Conservation (phyloP, 2,888 invertebrate genomes). For the Tenthredo mesomela region DNA sequence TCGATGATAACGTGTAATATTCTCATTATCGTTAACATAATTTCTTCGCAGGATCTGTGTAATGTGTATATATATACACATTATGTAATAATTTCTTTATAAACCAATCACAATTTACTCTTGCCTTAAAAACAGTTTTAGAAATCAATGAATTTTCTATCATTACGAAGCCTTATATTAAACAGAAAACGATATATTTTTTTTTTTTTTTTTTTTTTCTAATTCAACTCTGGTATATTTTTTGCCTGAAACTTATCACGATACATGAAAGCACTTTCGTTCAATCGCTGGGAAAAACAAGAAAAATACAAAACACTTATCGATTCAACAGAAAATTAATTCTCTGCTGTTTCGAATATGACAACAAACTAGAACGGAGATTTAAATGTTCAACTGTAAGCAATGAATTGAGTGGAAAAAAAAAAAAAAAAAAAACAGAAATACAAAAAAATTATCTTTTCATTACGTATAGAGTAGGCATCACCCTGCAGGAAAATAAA, state of each 20-base stretch:
- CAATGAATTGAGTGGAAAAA: not conserved
- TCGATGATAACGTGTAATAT: constrained; percentile 38
- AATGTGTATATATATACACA: not conserved
- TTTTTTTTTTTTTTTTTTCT: too few relatives aligned
- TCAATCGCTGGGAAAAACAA: not conserved
- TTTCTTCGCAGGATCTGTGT: constrained; percentile 20
- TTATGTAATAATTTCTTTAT: not conserved
- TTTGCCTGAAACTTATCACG: constrained; percentile 30
- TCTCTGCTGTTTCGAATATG: not conserved
- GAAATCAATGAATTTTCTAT: not conserved
- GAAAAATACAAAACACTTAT: not conserved
- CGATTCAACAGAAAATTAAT: not conserved
- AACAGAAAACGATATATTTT: not conserved
- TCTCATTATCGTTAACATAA: not conserved
- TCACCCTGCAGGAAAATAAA: constrained; percentile 18
- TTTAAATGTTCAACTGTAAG: not conserved
- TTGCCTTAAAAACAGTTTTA: constrained; percentile 13
- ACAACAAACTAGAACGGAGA: not conserved
- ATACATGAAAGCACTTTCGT: not conserved
- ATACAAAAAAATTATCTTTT: too few relatives aligned
- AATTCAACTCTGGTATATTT: constrained; percentile 23
- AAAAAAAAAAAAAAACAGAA: not conserved
- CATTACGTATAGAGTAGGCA: constrained; percentile 1
- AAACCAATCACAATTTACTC: constrained; percentile 9
- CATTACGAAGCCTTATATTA: constrained; percentile 1